Conservation (phyloP, 1,140 invertebrate genomes). For the Heliconius hermathena region DNA sequence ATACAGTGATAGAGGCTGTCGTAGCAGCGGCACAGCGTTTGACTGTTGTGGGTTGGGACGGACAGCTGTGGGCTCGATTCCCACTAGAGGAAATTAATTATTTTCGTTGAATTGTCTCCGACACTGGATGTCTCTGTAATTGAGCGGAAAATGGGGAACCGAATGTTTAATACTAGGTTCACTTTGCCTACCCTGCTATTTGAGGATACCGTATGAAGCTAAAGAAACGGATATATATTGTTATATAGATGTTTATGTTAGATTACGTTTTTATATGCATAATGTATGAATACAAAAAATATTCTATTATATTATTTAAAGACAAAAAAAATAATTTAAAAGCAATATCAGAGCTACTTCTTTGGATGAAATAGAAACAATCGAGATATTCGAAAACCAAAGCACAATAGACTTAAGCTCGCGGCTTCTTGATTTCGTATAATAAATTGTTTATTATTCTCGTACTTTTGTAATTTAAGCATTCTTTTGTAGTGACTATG, state of each 20-base stretch:
- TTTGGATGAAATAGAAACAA: neutral
- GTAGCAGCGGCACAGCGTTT: no score
- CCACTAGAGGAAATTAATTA: neutral
- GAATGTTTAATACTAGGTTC: neutral
- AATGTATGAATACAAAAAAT: no score
- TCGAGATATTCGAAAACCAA: neutral
- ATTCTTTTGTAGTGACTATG: slow-evolving; percentile 3
- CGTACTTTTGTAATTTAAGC: slow-evolving; percentile 6
- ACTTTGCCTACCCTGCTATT: neutral
- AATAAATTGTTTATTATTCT: slow-evolving; percentile 6
- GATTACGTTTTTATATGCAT: neutral
- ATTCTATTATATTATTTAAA: no score
- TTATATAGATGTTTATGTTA: no score
- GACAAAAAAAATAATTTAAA: neutral
- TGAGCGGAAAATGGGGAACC: neutral
- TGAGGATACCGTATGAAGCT: no score
- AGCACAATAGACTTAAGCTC: neutral
- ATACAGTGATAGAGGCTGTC: no score
- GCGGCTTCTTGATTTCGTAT: slow-evolving; percentile 8
- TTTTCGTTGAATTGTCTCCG: no score
- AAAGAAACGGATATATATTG: no score
- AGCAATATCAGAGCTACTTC: neutral
- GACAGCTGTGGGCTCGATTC: neutral
- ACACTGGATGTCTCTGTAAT: neutral
- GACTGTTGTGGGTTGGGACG: no score